phyloP scores from a whole-genome alignment of 2,113 vertebrate species.

The Stigmatopora nigra region DNA sequence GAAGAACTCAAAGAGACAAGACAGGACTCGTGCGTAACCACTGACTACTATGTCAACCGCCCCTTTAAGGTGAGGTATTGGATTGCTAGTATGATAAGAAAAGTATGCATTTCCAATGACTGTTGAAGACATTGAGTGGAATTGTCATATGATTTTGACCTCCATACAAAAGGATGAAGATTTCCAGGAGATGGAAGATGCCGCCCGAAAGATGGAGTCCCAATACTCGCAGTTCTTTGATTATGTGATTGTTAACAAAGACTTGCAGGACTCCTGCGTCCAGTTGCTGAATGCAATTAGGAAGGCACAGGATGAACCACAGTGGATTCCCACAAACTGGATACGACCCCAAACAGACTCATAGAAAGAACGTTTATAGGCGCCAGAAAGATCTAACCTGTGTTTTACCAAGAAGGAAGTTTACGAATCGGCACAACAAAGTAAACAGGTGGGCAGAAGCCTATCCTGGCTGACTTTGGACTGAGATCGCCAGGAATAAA shows the following conservation, averaged over 20 bases:
- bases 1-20: constrained; percentile 78
- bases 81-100: neutral
- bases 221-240: constrained; percentile 89
- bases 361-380: constrained; percentile 35
- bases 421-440: neutral
- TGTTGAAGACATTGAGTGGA: neutral
- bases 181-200: constrained; percentile 85
- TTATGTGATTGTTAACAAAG: constrained; percentile 83
- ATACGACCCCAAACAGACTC: constrained; percentile 70
- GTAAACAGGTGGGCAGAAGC: neutral
- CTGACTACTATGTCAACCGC: constrained; percentile 81
- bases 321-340: constrained; percentile 90
- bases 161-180: constrained; percentile 80
- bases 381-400: neutral
- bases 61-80: constrained; percentile 76
- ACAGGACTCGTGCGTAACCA: constrained; percentile 79
- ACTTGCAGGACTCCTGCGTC: constrained; percentile 74
- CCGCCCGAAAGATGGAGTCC: constrained; percentile 78
- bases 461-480: neutral
- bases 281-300: constrained; percentile 74
- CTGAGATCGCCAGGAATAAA: neutral
- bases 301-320: constrained; percentile 81
- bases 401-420: constrained; percentile 4
- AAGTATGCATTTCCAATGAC: no score
- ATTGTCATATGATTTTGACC: neutral